A percentile compares a stretch with the other conserved stretches of the same genome.
Evolutionary conservation across 1,140 invertebrate genomes (phyloP).

Genomic region (Pygmarrhopalites habei): DNA sequence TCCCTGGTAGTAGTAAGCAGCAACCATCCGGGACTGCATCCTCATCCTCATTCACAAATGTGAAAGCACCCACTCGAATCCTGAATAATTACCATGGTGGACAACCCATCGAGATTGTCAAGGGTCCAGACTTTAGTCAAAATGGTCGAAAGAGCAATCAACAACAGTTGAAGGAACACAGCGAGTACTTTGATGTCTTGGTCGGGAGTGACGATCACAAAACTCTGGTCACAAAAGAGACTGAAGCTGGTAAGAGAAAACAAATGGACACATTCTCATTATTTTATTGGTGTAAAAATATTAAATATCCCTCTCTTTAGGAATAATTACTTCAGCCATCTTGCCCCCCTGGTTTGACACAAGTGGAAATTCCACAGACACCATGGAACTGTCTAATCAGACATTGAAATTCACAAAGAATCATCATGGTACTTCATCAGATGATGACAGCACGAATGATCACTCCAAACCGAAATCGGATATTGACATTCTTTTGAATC

Average conservation of each 20-base stretch:
- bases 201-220: slow-evolving; percentile 32
- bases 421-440: background rate
- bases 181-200: slow-evolving; percentile 32
- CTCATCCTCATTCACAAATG: background rate
- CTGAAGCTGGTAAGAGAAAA: slow-evolving; percentile 27
- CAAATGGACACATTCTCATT: too few species aligned
- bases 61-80: background rate
- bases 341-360: slow-evolving; percentile 36
- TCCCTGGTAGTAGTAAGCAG: background rate
- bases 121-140: slow-evolving; percentile 22
- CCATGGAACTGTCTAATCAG: background rate
- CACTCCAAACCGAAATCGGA: slow-evolving; percentile 14
- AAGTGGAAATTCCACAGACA: slow-evolving; percentile 10
- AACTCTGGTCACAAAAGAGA: slow-evolving; percentile 36
- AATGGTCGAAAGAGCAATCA: background rate
- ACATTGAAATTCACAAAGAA: background rate
- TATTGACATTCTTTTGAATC: slow-evolving; percentile 20
- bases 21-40: background rate
- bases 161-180: background rate
- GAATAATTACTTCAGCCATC: slow-evolving; percentile 36
- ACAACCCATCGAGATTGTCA: slow-evolving; percentile 22
- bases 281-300: too few species aligned
- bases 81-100: background rate
- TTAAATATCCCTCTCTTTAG: too few species aligned
- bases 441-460: slow-evolving; percentile 11